These are phyloP conservation scores for Sebastes itinus DNA, from an alignment of 2,797 vertebrate species.

Conservation along the genomic window DNA sequence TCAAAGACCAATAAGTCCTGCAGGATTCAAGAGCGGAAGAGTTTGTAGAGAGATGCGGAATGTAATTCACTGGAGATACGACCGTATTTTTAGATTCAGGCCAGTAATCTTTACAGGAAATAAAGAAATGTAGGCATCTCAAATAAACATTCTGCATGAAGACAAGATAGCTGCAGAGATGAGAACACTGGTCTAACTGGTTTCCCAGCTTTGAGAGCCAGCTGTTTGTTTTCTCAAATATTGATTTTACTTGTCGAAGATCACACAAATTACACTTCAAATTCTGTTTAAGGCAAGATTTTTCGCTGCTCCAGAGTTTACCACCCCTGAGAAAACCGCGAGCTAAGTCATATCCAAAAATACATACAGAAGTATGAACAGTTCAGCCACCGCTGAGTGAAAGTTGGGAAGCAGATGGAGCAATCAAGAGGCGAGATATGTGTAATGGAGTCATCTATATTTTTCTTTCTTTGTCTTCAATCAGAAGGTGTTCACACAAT, in stretches of 20 bases:
- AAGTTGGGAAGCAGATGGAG: conserved; percentile 23
- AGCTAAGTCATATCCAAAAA: conserved; percentile 46
- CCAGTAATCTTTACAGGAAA: conserved; percentile 31
- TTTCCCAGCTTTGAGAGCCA: conserved; percentile 50
- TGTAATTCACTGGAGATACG: conserved; percentile 23
- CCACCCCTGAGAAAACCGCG: conserved; percentile 44
- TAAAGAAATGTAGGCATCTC: conserved; percentile 39
- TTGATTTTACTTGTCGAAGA: conserved; percentile 53
- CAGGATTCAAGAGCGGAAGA: conserved; percentile 12
- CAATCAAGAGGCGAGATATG: conserved; percentile 2
- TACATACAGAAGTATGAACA: conserved; percentile 33
- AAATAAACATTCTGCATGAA: conserved; percentile 11
- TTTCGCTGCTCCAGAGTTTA: conserved; percentile 35
- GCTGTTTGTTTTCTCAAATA: conserved; percentile 44
- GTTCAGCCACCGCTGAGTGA: conserved; percentile 5
- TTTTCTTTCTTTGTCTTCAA: conserved; percentile 2
- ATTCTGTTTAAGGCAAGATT: conserved; percentile 50
- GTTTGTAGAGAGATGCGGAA: conserved; percentile 8
- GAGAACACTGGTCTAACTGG: conserved; percentile 33
- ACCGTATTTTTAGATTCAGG: conserved; percentile 40
- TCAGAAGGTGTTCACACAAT: conserved; percentile 4
- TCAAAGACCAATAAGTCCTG: conserved; percentile 24
- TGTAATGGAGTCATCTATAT: background rate
- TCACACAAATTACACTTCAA: conserved; percentile 50
- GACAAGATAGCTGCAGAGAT: conserved; percentile 29